A percentile compares a stretch with the other conserved stretches of the same genome.
Evolutionary conservation across 2,888 invertebrate species (phyloP).

Genomic region (Antitype chi): DNA sequence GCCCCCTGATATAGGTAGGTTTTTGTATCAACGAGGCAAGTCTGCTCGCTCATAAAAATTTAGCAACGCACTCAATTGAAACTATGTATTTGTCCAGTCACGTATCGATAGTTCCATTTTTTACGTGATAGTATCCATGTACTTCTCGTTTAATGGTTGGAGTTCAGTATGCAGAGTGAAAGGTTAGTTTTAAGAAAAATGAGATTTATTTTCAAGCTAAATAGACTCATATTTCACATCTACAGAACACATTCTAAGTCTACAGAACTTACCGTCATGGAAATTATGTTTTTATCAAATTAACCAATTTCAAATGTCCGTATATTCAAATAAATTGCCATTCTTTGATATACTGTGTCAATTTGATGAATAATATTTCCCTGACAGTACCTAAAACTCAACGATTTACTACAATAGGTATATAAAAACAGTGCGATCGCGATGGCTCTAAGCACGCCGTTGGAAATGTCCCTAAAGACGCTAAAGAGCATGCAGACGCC

Average conservation of each 20-base stretch:
- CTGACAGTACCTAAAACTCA: background rate
- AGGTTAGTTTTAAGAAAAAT: conserved; percentile 8
- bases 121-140: conserved; percentile 64
- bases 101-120: conserved; percentile 64
- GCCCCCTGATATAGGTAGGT: conserved; percentile 75
- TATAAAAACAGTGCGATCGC: conserved; percentile 7
- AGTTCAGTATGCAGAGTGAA: conserved; percentile 12
- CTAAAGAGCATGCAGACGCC: conserved; percentile 35
- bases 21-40: conserved; percentile 77
- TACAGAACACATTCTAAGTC: background rate
- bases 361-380: background rate
- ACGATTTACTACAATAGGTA: conserved; percentile 14
- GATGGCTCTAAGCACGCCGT: conserved; percentile 2
- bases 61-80: conserved; percentile 72
- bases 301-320: too few relatives aligned
- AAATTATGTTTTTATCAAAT: too few relatives aligned
- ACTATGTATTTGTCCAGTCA: conserved; percentile 63
- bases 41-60: conserved; percentile 76
- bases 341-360: background rate
- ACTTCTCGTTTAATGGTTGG: conserved; percentile 35
- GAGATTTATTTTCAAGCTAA: background rate
- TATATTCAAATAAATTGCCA: too few relatives aligned
- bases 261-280: background rate
- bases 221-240: background rate
- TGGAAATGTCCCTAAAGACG: conserved; percentile 31